phyloP scores from a whole-genome alignment of 2,797 vertebrate genomes.

The Esox masquinongy region DNA sequence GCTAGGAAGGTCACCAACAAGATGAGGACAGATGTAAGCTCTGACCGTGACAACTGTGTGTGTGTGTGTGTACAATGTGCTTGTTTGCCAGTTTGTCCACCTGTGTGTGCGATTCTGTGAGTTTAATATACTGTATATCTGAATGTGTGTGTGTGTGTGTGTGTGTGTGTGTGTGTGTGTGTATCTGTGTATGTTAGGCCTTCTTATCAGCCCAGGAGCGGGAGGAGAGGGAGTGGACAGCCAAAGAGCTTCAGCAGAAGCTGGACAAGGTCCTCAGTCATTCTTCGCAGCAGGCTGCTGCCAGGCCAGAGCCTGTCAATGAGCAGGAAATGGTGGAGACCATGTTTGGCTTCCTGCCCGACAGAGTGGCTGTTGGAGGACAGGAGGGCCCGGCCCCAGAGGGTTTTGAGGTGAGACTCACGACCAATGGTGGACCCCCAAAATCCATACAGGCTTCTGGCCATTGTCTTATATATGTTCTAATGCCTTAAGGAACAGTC shows the following conservation, averaged over 20 bases:
- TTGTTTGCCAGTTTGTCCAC: neutral
- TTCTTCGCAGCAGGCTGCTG: slow-evolving; percentile 28
- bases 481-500: neutral
- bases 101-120: neutral
- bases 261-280: slow-evolving; percentile 52
- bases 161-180: neutral
- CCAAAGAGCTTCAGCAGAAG: slow-evolving; percentile 50
- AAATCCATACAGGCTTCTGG: neutral
- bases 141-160: neutral
- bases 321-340: slow-evolving; percentile 78
- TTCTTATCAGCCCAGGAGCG: slow-evolving; percentile 38
- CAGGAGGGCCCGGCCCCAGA: slow-evolving; percentile 65
- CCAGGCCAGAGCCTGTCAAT: slow-evolving; percentile 53
- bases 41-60: neutral
- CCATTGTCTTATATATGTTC: neutral
- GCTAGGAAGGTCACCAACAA: slow-evolving; percentile 62
- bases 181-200: slow-evolving; percentile 60
- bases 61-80: neutral
- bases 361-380: slow-evolving; percentile 51
- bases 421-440: neutral
- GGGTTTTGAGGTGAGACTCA: slow-evolving; percentile 70
- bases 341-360: slow-evolving; percentile 74
- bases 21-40: slow-evolving; percentile 67
- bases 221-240: slow-evolving; percentile 33
- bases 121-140: neutral